Evolutionary conservation across 2,113 vertebrate genomes (phyloP).

Genomic region (Probosciger aterrimus): DNA sequence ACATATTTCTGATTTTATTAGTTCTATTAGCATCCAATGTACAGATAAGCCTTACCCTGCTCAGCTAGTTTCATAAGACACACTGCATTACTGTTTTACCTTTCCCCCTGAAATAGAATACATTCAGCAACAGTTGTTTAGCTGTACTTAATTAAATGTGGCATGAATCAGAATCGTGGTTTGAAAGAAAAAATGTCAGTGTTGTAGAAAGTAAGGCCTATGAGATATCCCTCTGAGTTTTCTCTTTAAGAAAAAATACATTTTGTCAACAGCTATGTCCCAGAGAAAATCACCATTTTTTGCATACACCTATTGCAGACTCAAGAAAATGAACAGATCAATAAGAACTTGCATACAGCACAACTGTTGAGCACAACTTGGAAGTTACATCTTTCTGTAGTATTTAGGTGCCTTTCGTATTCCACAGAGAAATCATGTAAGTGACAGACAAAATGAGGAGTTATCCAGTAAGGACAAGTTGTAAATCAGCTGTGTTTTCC

Average conservation of each 20-base stretch:
- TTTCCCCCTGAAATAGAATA: neutral
- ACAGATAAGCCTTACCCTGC: neutral
- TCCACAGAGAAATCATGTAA: neutral
- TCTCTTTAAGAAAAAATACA: neutral
- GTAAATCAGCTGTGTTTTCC: neutral
- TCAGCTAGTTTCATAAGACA: neutral
- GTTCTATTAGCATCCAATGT: neutral
- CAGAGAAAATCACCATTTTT: neutral
- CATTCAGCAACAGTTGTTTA: neutral
- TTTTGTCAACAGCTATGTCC: neutral
- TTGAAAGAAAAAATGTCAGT: neutral
- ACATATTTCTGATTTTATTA: neutral
- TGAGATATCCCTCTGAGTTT: neutral
- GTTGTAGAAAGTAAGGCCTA: neutral
- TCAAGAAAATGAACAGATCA: neutral
- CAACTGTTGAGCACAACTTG: neutral
- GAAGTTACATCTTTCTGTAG: neutral
- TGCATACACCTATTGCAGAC: neutral
- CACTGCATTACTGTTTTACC: neutral
- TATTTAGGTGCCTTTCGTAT: neutral
- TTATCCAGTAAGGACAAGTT: neutral
- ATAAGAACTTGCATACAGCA: neutral
- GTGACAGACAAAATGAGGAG: neutral
- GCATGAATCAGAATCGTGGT: neutral
- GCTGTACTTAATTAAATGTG: neutral